Evolutionary conservation across 2,113 vertebrate species (phyloP).

Genomic region (Oceanodroma tethys): DNA sequence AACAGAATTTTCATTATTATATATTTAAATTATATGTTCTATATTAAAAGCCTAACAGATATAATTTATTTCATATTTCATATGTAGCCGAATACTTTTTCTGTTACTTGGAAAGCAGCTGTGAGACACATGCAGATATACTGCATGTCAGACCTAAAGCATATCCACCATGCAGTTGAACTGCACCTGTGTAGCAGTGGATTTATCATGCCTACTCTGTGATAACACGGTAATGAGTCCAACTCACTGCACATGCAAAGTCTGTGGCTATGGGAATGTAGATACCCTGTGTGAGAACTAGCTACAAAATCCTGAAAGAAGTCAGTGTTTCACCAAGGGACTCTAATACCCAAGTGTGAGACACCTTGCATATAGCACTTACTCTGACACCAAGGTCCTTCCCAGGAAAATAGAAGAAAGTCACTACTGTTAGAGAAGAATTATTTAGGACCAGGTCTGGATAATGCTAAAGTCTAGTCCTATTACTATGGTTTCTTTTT

Average conservation of each 20-base stretch:
- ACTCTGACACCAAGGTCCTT: neutral
- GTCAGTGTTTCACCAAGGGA: neutral
- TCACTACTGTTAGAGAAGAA: neutral
- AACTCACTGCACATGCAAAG: neutral
- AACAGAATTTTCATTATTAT: neutral
- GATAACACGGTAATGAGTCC: rapidly evolving
- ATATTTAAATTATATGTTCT: neutral
- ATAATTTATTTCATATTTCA: neutral
- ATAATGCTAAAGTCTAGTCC: neutral
- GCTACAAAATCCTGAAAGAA: neutral
- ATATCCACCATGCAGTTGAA: neutral
- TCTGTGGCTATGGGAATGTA: neutral
- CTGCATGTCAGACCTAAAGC: neutral
- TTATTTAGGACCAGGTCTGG: neutral
- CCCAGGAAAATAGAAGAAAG: neutral
- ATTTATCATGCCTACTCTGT: neutral
- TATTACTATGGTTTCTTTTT: neutral
- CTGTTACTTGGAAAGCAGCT: neutral
- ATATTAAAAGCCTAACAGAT: neutral
- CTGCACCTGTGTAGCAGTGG: neutral
- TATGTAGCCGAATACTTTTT: neutral
- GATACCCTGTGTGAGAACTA: neutral
- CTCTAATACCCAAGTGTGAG: neutral
- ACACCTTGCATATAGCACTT: neutral
- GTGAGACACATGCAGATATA: neutral